Conservation (phyloP, 2,113 vertebrate genomes). For the Labeo catla region DNA sequence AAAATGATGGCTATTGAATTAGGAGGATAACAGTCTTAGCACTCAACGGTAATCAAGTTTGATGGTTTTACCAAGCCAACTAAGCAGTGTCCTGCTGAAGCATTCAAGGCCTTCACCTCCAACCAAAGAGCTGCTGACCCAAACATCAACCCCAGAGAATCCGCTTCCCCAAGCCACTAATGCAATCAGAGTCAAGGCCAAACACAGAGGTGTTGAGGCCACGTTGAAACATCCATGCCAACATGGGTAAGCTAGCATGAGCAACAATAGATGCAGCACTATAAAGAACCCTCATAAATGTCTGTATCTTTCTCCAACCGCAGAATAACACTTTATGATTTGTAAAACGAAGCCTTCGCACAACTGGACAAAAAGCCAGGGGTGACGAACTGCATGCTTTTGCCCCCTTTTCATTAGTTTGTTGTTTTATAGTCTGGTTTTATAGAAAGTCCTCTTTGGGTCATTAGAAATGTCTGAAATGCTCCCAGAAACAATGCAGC, state of each 20-base stretch:
- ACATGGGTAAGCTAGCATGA: neutral
- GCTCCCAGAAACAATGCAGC: constrained; percentile 3
- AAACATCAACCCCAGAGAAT: constrained; percentile 43
- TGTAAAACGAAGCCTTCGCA: constrained; percentile 49
- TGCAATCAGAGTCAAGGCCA: constrained; percentile 55
- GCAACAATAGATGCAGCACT: constrained; percentile 8
- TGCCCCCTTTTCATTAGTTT: constrained; percentile 31
- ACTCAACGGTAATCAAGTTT: constrained; percentile 61
- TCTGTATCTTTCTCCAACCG: constrained; percentile 62
- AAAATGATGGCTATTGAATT: constrained; percentile 68
- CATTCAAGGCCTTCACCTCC: constrained; percentile 44
- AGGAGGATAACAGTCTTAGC: constrained; percentile 59
- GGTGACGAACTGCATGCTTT: constrained; percentile 22
- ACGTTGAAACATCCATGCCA: constrained; percentile 46
- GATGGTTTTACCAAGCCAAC: constrained; percentile 65
- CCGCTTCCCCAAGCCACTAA: constrained; percentile 53
- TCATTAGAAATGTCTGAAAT: constrained; percentile 40
- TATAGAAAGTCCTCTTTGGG: constrained; percentile 1
- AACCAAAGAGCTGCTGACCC: constrained; percentile 4
- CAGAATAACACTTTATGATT: constrained; percentile 58
- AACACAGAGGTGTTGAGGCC: constrained; percentile 40
- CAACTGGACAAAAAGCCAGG: neutral
- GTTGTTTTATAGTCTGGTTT: constrained; percentile 45
- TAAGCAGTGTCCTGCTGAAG: constrained; percentile 60
- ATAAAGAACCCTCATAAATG: constrained; percentile 45